Conservation (phyloP, 92 coral and sea anemone species). For the Porites lobata region DNA sequence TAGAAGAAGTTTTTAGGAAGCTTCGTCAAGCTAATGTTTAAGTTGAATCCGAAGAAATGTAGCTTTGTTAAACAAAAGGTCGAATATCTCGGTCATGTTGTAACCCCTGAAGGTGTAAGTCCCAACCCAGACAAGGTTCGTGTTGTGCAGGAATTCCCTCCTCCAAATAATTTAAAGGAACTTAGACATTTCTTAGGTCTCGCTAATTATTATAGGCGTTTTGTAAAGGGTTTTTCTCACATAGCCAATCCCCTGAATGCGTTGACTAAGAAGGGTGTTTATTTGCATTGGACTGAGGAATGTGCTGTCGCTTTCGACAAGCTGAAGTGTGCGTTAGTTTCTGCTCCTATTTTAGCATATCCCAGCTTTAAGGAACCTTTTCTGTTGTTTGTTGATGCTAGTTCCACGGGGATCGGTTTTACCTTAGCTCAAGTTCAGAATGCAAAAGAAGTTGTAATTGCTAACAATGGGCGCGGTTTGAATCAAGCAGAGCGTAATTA, state of each 20-base stretch:
- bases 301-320: slow-evolving; percentile 37
- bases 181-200: slow-evolving; percentile 9
- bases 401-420: neutral
- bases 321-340: slow-evolving; percentile 32
- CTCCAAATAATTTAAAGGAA: slow-evolving; percentile 13
- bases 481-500: slow-evolving; percentile 48
- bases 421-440: neutral
- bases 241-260: slow-evolving; percentile 41
- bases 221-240: slow-evolving; percentile 32
- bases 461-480: slow-evolving; percentile 47
- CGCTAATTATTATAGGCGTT: slow-evolving; percentile 30
- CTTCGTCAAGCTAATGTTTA: slow-evolving; percentile 62
- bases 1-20: slow-evolving; percentile 61
- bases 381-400: neutral
- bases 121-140: slow-evolving; percentile 31
- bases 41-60: slow-evolving; percentile 69
- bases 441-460: slow-evolving; percentile 51
- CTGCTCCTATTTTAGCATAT: neutral
- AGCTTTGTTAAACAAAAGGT: slow-evolving; percentile 26
- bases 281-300: slow-evolving; percentile 1
- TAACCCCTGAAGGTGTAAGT: slow-evolving; percentile 10
- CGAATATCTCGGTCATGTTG: neutral
- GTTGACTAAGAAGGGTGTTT: slow-evolving; percentile 23
- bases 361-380: slow-evolving; percentile 24
- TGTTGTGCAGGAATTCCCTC: slow-evolving; percentile 36